Percentiles rank a stretch among this genome's conserved stretches.
Conservation (phyloP, 2,888 invertebrate species). For the Eupithecia tripunctaria region DNA sequence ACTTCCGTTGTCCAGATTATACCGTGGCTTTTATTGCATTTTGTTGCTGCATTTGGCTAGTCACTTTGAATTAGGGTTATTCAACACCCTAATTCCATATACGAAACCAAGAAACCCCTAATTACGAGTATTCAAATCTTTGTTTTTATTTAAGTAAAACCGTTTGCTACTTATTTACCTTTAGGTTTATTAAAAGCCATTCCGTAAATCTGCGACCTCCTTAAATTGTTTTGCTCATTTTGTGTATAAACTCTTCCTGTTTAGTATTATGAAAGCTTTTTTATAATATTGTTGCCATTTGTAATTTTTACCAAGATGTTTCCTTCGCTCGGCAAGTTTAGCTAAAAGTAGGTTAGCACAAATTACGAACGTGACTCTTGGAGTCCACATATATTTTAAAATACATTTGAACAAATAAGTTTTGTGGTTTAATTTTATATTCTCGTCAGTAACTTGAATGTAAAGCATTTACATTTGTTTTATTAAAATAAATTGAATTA, state of each 20-base stretch:
- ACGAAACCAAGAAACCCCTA: background rate
- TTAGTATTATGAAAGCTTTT: slow-evolving; percentile 19
- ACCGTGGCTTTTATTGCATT: slow-evolving; percentile 18
- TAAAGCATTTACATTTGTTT: background rate
- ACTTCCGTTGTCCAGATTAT: slow-evolving; percentile 28
- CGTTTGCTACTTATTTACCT: slow-evolving; percentile 7
- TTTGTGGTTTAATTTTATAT: background rate
- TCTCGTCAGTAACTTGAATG: background rate
- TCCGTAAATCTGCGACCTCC: slow-evolving; percentile 34
- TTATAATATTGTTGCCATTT: slow-evolving; percentile 18
- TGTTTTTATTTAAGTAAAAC: slow-evolving; percentile 27
- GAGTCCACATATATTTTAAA: background rate
- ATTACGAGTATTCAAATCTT: slow-evolving; percentile 26
- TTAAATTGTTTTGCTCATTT: slow-evolving; percentile 33
- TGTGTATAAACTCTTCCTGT: slow-evolving; percentile 14
- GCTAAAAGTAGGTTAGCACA: slow-evolving; percentile 6
- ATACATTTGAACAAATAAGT: background rate
- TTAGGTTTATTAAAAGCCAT: slow-evolving; percentile 39
- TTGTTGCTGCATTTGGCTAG: slow-evolving; percentile 18
- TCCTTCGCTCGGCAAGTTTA: slow-evolving; percentile 11
- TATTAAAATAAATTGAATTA: background rate
- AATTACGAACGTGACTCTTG: slow-evolving; percentile 9
- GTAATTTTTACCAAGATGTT: slow-evolving; percentile 18
- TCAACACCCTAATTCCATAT: slow-evolving; percentile 21
- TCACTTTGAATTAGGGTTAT: slow-evolving; percentile 10